These are phyloP conservation scores for Esox masquinongy DNA, from an alignment of 2,797 vertebrate genomes.

Conservation along the genomic window DNA sequence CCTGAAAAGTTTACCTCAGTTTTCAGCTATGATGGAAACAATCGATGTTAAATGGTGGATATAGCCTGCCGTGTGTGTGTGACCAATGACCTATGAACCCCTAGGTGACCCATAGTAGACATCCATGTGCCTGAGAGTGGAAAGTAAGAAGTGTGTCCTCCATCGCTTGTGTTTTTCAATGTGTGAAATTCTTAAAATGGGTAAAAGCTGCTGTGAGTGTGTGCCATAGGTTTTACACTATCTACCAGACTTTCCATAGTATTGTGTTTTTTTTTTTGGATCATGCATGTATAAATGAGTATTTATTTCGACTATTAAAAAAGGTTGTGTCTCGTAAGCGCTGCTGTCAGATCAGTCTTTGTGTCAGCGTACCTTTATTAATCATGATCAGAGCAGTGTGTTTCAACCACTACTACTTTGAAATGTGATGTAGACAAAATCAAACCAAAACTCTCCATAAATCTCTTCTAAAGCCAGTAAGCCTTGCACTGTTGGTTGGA, in stretches of 20 bases:
- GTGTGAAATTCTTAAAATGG: slow-evolving; percentile 81
- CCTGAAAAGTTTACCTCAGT: slow-evolving; percentile 92
- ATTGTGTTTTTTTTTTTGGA: slow-evolving; percentile 86
- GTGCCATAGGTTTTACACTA: slow-evolving; percentile 94
- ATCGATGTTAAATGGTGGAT: slow-evolving; percentile 79
- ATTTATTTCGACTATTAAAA: slow-evolving; percentile 99
- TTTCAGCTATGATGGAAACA: slow-evolving; percentile 77
- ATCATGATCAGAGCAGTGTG: background rate
- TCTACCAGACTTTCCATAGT: slow-evolving; percentile 87
- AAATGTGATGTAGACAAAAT: background rate
- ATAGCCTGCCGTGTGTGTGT: slow-evolving; percentile 81
- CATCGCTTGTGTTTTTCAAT: slow-evolving; percentile 65
- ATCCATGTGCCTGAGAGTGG: slow-evolving; percentile 68
- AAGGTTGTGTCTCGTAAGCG: slow-evolving; percentile 86
- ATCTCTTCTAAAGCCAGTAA: background rate
- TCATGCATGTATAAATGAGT: slow-evolving; percentile 97
- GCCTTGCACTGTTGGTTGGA: too few relatives aligned
- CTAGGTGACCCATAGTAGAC: slow-evolving; percentile 75
- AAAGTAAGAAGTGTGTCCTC: slow-evolving; percentile 70
- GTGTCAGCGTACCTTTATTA: background rate
- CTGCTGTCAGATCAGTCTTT: slow-evolving; percentile 40
- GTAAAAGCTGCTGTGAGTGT: slow-evolving; percentile 91
- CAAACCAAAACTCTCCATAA: background rate
- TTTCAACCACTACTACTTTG: background rate
- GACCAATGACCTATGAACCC: slow-evolving; percentile 73